Base-by-base conservation (phyloP, 2,888 invertebrate species). In the Trissolcus brochymenae region DNA sequence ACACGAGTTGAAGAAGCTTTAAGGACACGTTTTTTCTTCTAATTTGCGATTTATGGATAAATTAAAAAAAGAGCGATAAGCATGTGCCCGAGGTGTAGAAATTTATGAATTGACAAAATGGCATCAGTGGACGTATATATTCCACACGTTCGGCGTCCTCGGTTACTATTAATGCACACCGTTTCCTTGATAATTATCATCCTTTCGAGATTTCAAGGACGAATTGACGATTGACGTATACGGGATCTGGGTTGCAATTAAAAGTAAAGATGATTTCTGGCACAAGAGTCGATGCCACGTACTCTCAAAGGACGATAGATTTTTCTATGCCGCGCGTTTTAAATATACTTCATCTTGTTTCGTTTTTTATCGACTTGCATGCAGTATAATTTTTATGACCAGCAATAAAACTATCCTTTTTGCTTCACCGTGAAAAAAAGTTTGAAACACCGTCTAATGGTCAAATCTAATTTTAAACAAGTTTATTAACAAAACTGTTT, bases 151-250 rank as follows among this genome's bases (percentile, higher is more conserved):
- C 21, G 40, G 19, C 46, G 66, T 57, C 70, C 70, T 76, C 56
- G 66, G 3, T 1, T 49, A 56, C 74, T 61, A 80, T 82, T 78
- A 79, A 81, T 79, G 64, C 67, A 25, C 51, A 43, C 46, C 59
- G 61, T 76, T 80, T 78, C 75, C 79, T 79, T 72, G 56, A 64
- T 75, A 60, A 80, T 81, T 81, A 80, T 72, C 76, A 57, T 76
- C 73, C 79, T 74, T 73, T 78, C 76, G 67, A 51, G 81, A 74
- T 65, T 65, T 46, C 80, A 81, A 82, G 82, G 82, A 78, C 82
- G 68, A 54, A 74, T 65, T 57, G 51, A 49, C 73, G 75, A 81
- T 78, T 46, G 70, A 67, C 68, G 72, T 77, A 77, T 73, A 68
- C 73, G 77, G 73, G 60, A 77, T 68, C 68, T 77, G 68, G 73